Percentiles rank a stretch among this genome's conserved stretches.
Conservation (phyloP, 1,140 invertebrate species). For the Brachionus manjavacas region DNA sequence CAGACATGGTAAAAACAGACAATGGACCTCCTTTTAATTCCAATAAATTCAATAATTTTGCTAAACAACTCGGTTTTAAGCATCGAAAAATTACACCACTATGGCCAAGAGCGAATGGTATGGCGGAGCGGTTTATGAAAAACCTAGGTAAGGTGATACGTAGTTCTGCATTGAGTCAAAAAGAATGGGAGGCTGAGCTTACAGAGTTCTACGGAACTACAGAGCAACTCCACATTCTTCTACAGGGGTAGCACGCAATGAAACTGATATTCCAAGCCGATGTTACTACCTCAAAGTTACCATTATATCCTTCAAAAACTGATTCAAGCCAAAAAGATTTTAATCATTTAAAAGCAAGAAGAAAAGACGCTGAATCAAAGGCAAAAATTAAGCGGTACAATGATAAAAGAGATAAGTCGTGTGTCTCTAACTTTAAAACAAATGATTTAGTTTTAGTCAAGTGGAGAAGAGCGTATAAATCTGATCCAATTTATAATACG, state of each 20-base stretch:
- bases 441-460: background rate
- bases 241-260: background rate
- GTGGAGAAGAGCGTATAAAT: background rate
- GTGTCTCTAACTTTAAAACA: background rate
- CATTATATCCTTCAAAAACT: background rate
- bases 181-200: background rate
- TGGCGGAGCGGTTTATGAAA: slow-evolving; percentile 43
- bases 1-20: slow-evolving; percentile 43
- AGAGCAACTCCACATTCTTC: background rate
- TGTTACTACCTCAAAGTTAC: background rate
- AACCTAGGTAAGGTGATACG: background rate
- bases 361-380: too few species aligned
- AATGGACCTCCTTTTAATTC: slow-evolving; percentile 45
- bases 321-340: background rate
- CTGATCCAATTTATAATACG: background rate
- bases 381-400: too few species aligned
- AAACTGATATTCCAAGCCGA: background rate
- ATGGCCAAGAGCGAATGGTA: slow-evolving; percentile 43
- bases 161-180: background rate
- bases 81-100: slow-evolving; percentile 44
- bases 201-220: background rate
- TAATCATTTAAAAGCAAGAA: too few species aligned
- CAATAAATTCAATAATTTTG: slow-evolving; percentile 41
- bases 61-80: slow-evolving; percentile 37
- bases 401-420: too few species aligned